Evolutionary conservation across 2,888 invertebrate species (phyloP), one percentile per base, ranked within the genome.

Genomic region (Norana najaformis): DNA sequence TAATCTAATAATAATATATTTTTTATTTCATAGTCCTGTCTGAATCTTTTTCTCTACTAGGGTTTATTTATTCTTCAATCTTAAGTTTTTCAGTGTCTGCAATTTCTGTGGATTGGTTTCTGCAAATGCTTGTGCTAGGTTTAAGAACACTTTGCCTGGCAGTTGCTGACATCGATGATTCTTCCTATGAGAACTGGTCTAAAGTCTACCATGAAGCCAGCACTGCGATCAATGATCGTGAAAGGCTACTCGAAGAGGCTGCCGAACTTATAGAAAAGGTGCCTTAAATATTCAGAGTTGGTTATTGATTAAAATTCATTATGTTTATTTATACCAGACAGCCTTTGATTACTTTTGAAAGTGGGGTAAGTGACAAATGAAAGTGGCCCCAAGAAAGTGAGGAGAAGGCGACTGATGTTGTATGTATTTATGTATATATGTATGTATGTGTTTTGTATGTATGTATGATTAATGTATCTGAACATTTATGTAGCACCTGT

Each of bases 81-180:
- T 69, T 69, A n/a, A n/a, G n/a, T n/a, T n/a, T 30, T 69, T 69
- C 8, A 8, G 69, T n/a, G 30, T 69, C n/a, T n/a, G 1, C 23
- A 23, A 4, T 5, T 47, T 47, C 18, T 47, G 16, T 53, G 13
- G 5, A 3, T 53, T 11, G 3, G 6, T 69, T 30, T 69, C n/a
- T 69, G 8, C 13, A 35, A 37, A 85, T 39, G 88, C 34, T 35
- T 88, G 3, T 90, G n/a, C 13, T 90, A 94, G 96, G 96, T 8
- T 96, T 99, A 92, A 96, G 99, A 90, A 99, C 99, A 0, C 96
- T 99, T 88, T 99, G 99, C 94, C 97, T 98, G 95, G 99, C 98
- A 0, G 96, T 96, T 23, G 96, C 97, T 0, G 97, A 97, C 92
- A 96, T 99, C 91, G 96, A 97, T 0, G 96, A 96, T 35, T 96